Evolutionary conservation across 1,140 invertebrate genomes (phyloP).

Genomic region (Ips typographus): DNA sequence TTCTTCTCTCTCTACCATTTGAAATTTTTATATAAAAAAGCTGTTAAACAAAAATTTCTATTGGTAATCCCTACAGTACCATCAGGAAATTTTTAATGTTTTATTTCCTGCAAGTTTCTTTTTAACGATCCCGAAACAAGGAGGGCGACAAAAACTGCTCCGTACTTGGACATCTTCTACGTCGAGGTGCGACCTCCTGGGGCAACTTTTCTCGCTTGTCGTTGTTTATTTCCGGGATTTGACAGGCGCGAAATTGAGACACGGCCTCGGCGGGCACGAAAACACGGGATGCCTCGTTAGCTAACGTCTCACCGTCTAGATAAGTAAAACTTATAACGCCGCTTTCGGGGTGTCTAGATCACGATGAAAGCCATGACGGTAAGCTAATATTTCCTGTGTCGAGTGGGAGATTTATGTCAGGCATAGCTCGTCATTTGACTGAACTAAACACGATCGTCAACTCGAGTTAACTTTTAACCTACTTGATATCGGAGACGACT

Average conservation of each 20-base stretch:
- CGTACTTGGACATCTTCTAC: not conserved
- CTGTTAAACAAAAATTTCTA: no score
- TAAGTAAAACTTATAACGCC: conserved; percentile 29
- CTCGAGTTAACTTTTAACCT: no score
- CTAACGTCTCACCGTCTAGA: conserved; percentile 15
- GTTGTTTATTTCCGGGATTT: conserved; percentile 32
- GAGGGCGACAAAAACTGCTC: not conserved
- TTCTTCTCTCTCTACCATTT: no score
- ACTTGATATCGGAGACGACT: no score
- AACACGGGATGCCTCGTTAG: conserved; percentile 31
- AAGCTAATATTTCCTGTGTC: conserved; percentile 14
- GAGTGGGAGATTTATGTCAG: conserved; percentile 5
- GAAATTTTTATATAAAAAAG: no score
- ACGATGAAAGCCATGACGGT: conserved; percentile 9
- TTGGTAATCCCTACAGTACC: no score
- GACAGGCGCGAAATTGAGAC: conserved; percentile 33
- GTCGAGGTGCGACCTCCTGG: conserved; percentile 29
- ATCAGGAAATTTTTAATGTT: no score
- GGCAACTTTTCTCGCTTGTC: conserved; percentile 33
- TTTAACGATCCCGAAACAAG: no score
- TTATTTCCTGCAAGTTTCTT: no score
- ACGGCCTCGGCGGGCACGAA: conserved; percentile 25
- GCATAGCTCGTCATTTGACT: not conserved
- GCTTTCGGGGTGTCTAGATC: conserved; percentile 12
- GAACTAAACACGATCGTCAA: not conserved